These are phyloP conservation scores for Cataglyphis rosenhaueri DNA, from an alignment of 2,888 invertebrate genomes.

Conservation along the genomic window DNA sequence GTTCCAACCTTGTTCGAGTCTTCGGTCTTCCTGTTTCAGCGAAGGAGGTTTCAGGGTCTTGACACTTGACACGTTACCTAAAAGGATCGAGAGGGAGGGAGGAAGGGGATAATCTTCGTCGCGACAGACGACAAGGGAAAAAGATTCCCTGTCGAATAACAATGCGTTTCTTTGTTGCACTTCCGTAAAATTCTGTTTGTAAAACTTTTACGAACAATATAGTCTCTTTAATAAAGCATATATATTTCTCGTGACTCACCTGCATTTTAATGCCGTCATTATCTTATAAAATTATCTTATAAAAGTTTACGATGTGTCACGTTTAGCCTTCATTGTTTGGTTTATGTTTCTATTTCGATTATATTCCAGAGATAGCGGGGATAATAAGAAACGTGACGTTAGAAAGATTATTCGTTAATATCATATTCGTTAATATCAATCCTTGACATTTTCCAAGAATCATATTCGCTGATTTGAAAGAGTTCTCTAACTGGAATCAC, in stretches of 20 bases:
- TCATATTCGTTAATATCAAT: slow-evolving; percentile 7
- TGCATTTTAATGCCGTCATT: neutral
- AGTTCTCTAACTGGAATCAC: neutral
- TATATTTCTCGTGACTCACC: neutral
- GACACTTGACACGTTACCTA: slow-evolving; percentile 64
- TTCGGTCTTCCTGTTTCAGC: slow-evolving; percentile 65
- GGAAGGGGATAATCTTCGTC: neutral
- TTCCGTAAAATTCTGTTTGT: neutral
- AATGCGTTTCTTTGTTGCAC: neutral
- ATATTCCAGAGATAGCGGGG: neutral
- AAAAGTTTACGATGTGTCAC: neutral
- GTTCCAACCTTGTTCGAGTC: slow-evolving; percentile 66
- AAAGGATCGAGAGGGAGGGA: slow-evolving; percentile 43
- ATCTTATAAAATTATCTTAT: slow-evolving; percentile 13
- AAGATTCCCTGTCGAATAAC: neutral
- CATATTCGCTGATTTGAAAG: slow-evolving; percentile 4
- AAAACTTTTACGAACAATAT: slow-evolving; percentile 17
- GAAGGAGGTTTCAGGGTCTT: slow-evolving; percentile 76
- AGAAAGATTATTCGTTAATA: slow-evolving; percentile 29
- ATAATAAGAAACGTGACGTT: slow-evolving; percentile 2
- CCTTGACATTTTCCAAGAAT: slow-evolving; percentile 43
- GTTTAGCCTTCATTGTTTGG: slow-evolving; percentile 19
- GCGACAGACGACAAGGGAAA: neutral
- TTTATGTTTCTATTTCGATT: slow-evolving; percentile 15
- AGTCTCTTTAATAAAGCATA: neutral